Evolutionary conservation across 2,113 vertebrate species (phyloP).

Genomic region (Tenebrosternarchus preto): DNA sequence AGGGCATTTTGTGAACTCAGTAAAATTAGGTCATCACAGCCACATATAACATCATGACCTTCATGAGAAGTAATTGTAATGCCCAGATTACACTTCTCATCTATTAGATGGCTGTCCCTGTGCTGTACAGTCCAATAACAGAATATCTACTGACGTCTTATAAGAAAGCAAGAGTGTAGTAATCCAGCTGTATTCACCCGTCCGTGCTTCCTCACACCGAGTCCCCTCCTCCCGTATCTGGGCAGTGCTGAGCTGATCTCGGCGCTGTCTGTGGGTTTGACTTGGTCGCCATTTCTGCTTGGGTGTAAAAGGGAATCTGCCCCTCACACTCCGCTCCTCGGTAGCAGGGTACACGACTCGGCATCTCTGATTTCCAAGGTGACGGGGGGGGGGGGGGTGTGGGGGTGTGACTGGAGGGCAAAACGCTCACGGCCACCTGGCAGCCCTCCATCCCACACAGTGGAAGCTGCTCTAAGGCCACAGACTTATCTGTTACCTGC

Average conservation of each 20-base stretch:
- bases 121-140: neutral
- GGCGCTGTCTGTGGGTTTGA: slow-evolving; percentile 18
- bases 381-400: no score
- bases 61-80: slow-evolving; percentile 25
- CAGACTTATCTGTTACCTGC: no score
- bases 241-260: slow-evolving; percentile 22
- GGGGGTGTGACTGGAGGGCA: no score
- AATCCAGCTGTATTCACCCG: neutral
- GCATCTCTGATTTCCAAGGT: no score
- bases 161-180: neutral
- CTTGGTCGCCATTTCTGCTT: neutral
- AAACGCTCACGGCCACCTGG: no score
- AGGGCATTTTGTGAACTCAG: neutral
- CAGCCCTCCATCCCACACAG: no score
- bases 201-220: neutral
- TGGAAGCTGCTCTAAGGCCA: no score
- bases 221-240: neutral
- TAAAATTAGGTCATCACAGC: neutral
- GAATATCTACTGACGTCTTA: neutral
- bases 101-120: no score
- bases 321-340: no score
- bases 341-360: no score
- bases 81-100: neutral
- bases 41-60: slow-evolving; percentile 1
- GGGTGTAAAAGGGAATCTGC: neutral